Conservation (phyloP, 2,888 invertebrate genomes). For the Platynereis dumerilii region DNA sequence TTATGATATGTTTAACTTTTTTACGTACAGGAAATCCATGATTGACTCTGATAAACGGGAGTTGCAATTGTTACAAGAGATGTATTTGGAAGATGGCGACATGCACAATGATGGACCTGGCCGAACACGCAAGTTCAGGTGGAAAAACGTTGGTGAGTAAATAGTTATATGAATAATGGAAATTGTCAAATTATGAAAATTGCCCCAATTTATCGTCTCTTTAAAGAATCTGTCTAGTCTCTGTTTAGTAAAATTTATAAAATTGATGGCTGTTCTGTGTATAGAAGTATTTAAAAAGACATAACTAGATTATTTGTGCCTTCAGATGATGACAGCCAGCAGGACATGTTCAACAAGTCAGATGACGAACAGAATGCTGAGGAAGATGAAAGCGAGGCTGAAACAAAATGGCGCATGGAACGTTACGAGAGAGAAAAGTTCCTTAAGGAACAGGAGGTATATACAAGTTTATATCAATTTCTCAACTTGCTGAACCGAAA, state of each 20-base stretch:
- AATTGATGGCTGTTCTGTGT: too few species aligned
- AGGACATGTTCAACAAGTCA: conserved; percentile 66
- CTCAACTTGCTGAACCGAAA: too few species aligned
- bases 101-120: conserved; percentile 78
- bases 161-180: too few species aligned
- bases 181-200: too few species aligned
- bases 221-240: too few species aligned
- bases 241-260: too few species aligned
- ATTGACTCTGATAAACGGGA: conserved; percentile 88
- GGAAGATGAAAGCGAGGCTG: conserved; percentile 45
- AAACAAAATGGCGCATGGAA: conserved; percentile 43
- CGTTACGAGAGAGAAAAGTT: conserved; percentile 41
- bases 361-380: conserved; percentile 40
- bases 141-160: conserved; percentile 74
- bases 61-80: conserved; percentile 82
- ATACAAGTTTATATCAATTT: background rate
- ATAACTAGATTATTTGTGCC: too few species aligned
- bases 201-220: too few species aligned
- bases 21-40: conserved; percentile 70
- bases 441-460: conserved; percentile 36
- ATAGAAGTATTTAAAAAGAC: too few species aligned
- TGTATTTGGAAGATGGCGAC: conserved; percentile 89
- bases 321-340: conserved; percentile 57
- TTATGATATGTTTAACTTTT: background rate
- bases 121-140: conserved; percentile 81